Evolutionary conservation across 1,140 invertebrate genomes (phyloP).

Genomic region (Ganaspis sp.): DNA sequence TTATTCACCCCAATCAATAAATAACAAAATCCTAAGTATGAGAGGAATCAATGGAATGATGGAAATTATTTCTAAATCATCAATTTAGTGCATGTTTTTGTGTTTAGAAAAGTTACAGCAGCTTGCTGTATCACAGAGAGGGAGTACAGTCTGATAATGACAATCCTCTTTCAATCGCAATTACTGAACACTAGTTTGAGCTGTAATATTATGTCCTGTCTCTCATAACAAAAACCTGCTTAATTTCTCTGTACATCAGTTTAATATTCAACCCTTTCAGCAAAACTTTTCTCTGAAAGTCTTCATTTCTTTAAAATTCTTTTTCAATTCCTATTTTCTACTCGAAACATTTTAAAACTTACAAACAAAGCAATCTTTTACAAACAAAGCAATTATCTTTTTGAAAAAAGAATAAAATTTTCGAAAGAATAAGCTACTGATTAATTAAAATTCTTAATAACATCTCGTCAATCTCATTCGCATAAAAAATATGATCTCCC

Average conservation of each 20-base stretch:
- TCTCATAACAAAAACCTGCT: conserved; percentile 17
- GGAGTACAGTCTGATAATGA: conserved; percentile 23
- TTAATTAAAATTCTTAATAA: background rate
- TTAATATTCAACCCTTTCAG: conserved; percentile 20
- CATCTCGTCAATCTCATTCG: background rate
- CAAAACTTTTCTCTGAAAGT: conserved; percentile 16
- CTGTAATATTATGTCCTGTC: background rate
- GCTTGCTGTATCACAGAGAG: background rate
- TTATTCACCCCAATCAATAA: conserved; percentile 59
- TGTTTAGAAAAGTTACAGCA: conserved; percentile 26
- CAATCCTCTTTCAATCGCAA: conserved; percentile 8
- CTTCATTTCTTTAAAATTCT: background rate
- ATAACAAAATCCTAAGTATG: conserved; percentile 49
- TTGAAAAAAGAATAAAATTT: background rate
- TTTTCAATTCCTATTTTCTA: background rate
- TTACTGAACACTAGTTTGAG: conserved; percentile 31
- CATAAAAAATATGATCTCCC: background rate
- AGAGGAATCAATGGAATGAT: conserved; percentile 27
- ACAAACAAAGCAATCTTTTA: too few species aligned
- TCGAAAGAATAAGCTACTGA: too few species aligned
- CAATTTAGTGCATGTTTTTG: background rate
- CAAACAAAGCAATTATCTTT: background rate
- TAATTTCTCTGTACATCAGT: conserved; percentile 15
- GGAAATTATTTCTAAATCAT: conserved; percentile 7
- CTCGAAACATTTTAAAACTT: background rate